Conservation (phyloP, 2,797 vertebrate genomes). For the Sebastes taczanowskii region DNA sequence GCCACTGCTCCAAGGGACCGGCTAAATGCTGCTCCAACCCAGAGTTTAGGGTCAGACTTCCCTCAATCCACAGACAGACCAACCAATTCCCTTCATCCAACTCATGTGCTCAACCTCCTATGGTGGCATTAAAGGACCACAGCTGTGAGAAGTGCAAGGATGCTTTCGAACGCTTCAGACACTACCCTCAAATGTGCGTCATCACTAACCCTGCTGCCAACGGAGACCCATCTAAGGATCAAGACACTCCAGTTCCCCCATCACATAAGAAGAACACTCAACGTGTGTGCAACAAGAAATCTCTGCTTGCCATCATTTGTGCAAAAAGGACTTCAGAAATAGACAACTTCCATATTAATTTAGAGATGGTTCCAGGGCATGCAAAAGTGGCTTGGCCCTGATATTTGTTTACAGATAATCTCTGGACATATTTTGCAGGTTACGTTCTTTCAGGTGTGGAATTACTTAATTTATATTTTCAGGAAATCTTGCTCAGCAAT, state of each 20-base stretch:
- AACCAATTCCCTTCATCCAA: constrained; percentile 52
- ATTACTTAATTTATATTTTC: constrained; percentile 16
- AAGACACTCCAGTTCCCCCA: constrained; percentile 12
- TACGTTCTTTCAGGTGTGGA: constrained; percentile 19
- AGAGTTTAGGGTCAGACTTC: constrained; percentile 36
- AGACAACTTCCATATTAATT: constrained; percentile 62
- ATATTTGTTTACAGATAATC: constrained; percentile 36
- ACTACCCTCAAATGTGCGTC: constrained; percentile 58
- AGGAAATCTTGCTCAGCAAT: constrained; percentile 34
- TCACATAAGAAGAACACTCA: constrained; percentile 4
- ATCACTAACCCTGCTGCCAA: not conserved
- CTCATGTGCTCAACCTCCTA: constrained; percentile 31
- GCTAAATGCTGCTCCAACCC: constrained; percentile 54
- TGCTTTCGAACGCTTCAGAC: constrained; percentile 66
- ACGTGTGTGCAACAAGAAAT: constrained; percentile 26
- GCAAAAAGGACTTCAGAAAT: constrained; percentile 65
- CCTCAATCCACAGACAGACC: constrained; percentile 39
- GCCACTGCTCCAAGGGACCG: constrained; percentile 30
- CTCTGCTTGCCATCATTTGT: constrained; percentile 35
- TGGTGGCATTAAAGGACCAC: constrained; percentile 2
- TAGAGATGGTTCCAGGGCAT: constrained; percentile 72
- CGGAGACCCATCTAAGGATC: constrained; percentile 12
- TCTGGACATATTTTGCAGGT: constrained; percentile 9
- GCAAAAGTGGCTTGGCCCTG: constrained; percentile 75
- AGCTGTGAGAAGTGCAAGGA: constrained; percentile 52